Evolutionary conservation across 2,113 vertebrate genomes (phyloP).

Genomic region (Nycticryphes semicollaris): DNA sequence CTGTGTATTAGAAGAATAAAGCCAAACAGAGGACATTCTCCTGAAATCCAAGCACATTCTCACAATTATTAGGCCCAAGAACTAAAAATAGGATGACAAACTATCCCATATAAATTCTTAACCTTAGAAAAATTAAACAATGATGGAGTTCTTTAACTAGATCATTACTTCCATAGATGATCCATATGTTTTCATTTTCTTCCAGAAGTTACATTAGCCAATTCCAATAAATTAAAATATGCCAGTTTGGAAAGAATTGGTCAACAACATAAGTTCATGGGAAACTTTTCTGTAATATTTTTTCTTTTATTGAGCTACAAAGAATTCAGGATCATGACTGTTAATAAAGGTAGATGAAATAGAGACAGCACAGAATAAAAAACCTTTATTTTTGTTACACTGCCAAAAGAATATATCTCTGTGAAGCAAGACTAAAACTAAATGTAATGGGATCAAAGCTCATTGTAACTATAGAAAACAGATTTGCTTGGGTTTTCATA

Average conservation of each 20-base stretch:
- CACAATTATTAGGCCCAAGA: background rate
- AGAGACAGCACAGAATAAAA: background rate
- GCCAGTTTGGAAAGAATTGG: background rate
- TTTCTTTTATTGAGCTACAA: background rate
- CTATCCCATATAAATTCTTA: background rate
- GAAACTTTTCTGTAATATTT: background rate
- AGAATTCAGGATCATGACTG: background rate
- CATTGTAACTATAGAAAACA: background rate
- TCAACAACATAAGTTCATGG: background rate
- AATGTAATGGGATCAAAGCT: background rate
- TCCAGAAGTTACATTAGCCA: background rate
- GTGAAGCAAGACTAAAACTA: background rate
- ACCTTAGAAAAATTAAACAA: background rate
- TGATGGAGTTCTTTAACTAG: background rate
- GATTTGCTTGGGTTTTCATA: background rate
- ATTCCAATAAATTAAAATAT: constrained; percentile 4
- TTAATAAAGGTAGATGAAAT: background rate
- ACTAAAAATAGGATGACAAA: background rate
- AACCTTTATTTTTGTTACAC: background rate
- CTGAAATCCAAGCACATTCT: background rate
- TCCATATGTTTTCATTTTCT: background rate
- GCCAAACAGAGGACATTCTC: background rate
- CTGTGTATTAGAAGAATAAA: background rate
- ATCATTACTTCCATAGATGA: background rate
- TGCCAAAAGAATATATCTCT: background rate